Conservation (phyloP, 2,797 vertebrate genomes). For the Podarcis lilfordi region DNA sequence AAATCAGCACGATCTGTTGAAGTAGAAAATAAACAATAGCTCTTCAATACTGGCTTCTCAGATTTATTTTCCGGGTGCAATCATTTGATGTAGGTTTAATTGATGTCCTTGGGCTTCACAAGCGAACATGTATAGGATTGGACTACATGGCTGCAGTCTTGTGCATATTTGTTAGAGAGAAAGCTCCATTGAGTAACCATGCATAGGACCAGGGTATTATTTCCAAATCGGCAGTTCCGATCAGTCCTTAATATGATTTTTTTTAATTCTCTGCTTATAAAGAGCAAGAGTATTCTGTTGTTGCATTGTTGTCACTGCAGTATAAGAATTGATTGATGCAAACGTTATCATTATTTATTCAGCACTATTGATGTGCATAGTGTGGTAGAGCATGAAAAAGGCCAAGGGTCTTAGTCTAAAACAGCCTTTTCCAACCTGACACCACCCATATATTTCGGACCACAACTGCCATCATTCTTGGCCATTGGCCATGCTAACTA, state of each 20-base stretch:
- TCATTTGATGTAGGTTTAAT: not conserved
- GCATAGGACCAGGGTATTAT: not conserved
- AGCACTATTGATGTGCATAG: not conserved
- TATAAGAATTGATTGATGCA: not conserved
- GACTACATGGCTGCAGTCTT: not conserved
- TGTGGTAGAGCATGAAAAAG: not conserved
- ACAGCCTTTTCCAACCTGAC: not conserved
- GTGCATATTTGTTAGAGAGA: not conserved
- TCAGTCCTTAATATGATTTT: not conserved
- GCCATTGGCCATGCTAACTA: no score
- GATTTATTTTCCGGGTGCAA: not conserved
- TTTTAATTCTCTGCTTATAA: not conserved
- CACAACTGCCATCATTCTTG: no score
- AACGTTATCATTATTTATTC: not conserved
- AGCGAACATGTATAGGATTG: not conserved
- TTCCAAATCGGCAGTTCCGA: not conserved
- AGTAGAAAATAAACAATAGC: not conserved
- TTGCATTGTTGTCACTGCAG: not conserved
- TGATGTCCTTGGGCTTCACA: not conserved
- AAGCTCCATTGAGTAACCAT: not conserved
- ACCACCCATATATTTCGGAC: no score
- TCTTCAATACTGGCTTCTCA: constrained; percentile 14
- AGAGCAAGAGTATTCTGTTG: not conserved
- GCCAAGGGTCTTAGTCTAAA: not conserved
- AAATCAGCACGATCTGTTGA: constrained; percentile 4